These are phyloP conservation scores for Argyrosomus regius DNA, from an alignment of 2,797 vertebrate genomes.

Conservation along the genomic window DNA sequence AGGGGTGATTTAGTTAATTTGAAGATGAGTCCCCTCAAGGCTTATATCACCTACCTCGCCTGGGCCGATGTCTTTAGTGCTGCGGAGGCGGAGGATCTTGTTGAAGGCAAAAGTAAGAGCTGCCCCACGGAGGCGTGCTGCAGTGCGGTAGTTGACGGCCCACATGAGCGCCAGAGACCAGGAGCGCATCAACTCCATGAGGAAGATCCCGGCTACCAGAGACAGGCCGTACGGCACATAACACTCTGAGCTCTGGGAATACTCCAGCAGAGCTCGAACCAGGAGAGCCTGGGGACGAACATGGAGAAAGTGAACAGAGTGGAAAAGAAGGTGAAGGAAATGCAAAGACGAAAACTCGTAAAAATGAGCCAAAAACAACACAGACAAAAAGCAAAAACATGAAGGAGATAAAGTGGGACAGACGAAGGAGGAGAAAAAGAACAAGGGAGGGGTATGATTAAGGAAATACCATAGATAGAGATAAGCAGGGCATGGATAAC, in stretches of 20 bases:
- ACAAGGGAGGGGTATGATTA: neutral
- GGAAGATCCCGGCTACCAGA: constrained; percentile 85
- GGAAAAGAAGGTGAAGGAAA: constrained; percentile 2
- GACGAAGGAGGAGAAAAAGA: neutral
- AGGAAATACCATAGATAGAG: constrained; percentile 40
- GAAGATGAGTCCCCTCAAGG: constrained; percentile 36
- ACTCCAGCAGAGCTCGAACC: constrained; percentile 87
- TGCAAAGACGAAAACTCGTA: neutral
- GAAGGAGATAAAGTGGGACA: constrained; percentile 13
- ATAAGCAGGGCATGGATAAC: constrained; percentile 9
- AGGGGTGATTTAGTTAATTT: constrained; percentile 52
- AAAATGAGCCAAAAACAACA: neutral
- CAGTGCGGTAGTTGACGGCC: constrained; percentile 90
- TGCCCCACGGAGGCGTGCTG: constrained; percentile 87
- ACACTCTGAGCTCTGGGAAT: constrained; percentile 80
- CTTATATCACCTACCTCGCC: constrained; percentile 84
- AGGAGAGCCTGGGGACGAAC: constrained; percentile 82
- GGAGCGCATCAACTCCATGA: constrained; percentile 86
- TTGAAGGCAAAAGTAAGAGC: constrained; percentile 87
- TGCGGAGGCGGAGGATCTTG: constrained; percentile 88
- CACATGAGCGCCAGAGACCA: constrained; percentile 88
- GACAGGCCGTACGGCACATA: constrained; percentile 81
- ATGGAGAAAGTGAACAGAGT: constrained; percentile 7
- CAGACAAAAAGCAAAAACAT: neutral
- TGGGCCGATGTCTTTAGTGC: constrained; percentile 85